phyloP scores from a whole-genome alignment of 2,888 invertebrate species.

The Meta bourneti region DNA sequence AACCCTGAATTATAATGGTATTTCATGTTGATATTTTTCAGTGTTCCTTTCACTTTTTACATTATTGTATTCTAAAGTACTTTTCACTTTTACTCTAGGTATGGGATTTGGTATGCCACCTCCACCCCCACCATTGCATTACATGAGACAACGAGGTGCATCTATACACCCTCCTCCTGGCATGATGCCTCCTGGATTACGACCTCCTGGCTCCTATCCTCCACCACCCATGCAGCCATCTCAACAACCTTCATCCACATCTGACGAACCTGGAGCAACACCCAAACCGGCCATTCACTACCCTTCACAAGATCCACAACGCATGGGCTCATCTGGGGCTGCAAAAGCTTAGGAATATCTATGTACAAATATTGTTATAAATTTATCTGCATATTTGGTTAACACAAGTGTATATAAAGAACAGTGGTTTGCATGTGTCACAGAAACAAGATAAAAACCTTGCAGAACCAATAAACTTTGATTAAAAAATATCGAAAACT shows the following conservation, averaged over 20 bases:
- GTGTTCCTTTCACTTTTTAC: too few relatives aligned
- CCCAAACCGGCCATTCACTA: constrained; percentile 87
- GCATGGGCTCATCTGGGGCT: constrained; percentile 85
- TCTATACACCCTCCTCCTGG: constrained; percentile 80
- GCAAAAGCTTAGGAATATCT: background rate
- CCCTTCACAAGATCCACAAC: constrained; percentile 97
- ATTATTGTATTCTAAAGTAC: too few relatives aligned
- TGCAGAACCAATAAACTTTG: too few relatives aligned
- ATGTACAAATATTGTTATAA: background rate
- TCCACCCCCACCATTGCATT: constrained; percentile 78
- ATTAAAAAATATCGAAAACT: too few relatives aligned
- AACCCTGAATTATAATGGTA: too few relatives aligned
- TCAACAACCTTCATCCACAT: constrained; percentile 81
- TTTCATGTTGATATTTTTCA: too few relatives aligned
- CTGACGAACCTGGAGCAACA: constrained; percentile 83
- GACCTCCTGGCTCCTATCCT: constrained; percentile 79
- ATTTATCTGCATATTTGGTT: too few relatives aligned
- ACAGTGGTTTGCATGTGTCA: background rate
- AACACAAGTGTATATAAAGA: background rate
- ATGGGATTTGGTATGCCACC: constrained; percentile 78
- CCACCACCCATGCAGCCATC: constrained; percentile 77
- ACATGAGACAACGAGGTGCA: constrained; percentile 36
- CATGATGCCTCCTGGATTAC: constrained; percentile 82
- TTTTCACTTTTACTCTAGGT: constrained; percentile 54
- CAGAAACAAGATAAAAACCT: too few relatives aligned